Evolutionary conservation across 2,113 vertebrate species (phyloP).

Genomic region (Pycnonotus jocosus): DNA sequence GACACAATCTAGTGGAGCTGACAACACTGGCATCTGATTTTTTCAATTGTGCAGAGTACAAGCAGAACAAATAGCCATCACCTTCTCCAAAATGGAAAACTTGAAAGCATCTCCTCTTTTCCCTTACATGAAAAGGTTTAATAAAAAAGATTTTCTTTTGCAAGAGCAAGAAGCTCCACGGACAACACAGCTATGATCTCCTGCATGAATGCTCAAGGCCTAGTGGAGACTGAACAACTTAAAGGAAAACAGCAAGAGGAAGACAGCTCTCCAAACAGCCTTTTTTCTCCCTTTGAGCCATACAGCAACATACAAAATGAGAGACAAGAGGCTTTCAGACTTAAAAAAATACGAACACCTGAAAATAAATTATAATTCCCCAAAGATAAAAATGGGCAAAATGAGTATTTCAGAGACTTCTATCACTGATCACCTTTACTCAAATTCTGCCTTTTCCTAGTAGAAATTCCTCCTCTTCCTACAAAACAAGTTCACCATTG

Average conservation of each 20-base stretch:
- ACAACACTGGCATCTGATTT: background rate
- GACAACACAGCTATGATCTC: background rate
- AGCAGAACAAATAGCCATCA: background rate
- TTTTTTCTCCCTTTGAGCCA: background rate
- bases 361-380: background rate
- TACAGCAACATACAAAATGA: background rate
- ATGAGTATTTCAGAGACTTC: background rate
- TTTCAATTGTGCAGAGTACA: background rate
- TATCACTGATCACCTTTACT: background rate
- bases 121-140: background rate
- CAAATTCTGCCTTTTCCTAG: background rate
- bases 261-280: background rate
- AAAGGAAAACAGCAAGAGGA: background rate
- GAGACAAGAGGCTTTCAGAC: background rate
- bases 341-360: background rate
- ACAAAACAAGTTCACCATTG: background rate
- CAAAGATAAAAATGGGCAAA: background rate
- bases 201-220: background rate
- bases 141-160: background rate
- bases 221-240: background rate
- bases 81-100: background rate
- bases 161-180: background rate
- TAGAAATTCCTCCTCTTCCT: accelerated
- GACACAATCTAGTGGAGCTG: background rate
- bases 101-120: background rate